Evolutionary conservation across 2,797 vertebrate genomes (phyloP), one percentile per base, ranked within the genome.

Genomic region (Anguilla megastoma): DNA sequence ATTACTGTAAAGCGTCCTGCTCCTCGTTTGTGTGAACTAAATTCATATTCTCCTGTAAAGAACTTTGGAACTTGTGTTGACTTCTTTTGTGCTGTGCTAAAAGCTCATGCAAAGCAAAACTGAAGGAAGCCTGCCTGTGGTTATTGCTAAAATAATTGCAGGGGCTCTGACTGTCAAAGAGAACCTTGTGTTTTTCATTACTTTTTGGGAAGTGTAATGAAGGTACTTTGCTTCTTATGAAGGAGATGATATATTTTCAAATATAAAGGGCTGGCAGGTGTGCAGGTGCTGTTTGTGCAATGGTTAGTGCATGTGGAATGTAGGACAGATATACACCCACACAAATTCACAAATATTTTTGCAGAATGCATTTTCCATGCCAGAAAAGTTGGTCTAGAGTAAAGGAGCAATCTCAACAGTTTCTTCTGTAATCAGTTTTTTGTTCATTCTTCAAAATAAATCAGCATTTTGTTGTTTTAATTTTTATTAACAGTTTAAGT

Each of bases 121-220:
- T 50, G 79, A 45, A 18, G 18, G 79, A 82, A 10, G 6, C 6
- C 41, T 50, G 41, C 18, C 79, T 82, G 45, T 8, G 7, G 41
- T n/a, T 82, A 48, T 48, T 82, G 41, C 79, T 82, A 50, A 79
- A 82, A n/a, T 50, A 50, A 80, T 82, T 50, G n/a, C 79, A 48
- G 79, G 45, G 21, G 18, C 71, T 76, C 71, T 30, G 5, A 24
- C 14, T 82, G 45, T n/a, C 71, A 76, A 76, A 76, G 0, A 12
- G 10, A 36, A 41, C 12, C 27, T n/a, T 56, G 24, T 48, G 45
- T 82, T 82, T n/a, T 50, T 82, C 45, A 48, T 50, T n/a, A 24
- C 1, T 82, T 50, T 82, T 82, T 82, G 36, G 79, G 36, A 24
- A 50, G 21, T 8, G 45, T 48, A 82, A 50, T 50, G 79, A 50